phyloP scores from a whole-genome alignment of 1,140 invertebrate species.

The Centruroides sculpturatus region DNA sequence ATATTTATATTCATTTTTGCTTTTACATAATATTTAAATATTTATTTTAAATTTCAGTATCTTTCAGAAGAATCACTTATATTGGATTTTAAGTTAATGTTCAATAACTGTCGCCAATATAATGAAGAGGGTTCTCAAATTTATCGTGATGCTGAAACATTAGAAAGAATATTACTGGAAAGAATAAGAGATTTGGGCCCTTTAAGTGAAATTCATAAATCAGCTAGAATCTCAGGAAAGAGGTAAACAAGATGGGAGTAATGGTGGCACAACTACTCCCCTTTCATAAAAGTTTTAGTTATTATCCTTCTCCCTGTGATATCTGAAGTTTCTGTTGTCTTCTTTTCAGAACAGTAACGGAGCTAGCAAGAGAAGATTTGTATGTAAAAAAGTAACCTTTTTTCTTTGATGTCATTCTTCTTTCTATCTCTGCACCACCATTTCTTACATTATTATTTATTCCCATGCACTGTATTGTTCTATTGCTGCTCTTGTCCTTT shows the following conservation, averaged over 20 bases:
- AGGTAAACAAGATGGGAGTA: background rate
- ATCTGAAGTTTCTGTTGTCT: constrained; percentile 1
- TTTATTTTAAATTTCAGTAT: constrained; percentile 32
- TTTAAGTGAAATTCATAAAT: constrained; percentile 7
- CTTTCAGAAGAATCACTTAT: constrained; percentile 46
- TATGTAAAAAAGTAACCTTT: constrained; percentile 9
- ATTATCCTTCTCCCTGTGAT: too few relatives aligned
- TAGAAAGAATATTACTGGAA: constrained; percentile 70
- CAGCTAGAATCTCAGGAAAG: background rate
- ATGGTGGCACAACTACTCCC: too few relatives aligned
- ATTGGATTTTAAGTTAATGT: constrained; percentile 71
- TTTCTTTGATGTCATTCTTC: background rate
- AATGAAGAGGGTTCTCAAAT: constrained; percentile 92
- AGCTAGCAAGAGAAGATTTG: constrained; percentile 15
- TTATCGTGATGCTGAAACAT: constrained; percentile 78
- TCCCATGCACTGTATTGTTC: too few relatives aligned
- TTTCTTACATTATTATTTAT: too few relatives aligned
- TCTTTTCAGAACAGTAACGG: constrained; percentile 15
- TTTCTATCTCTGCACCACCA: too few relatives aligned
- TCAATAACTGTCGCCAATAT: constrained; percentile 85
- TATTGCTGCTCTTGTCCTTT: too few relatives aligned
- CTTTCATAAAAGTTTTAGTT: too few relatives aligned
- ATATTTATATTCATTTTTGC: too few relatives aligned
- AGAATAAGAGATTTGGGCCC: constrained; percentile 61
- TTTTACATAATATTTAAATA: too few relatives aligned